Percentiles rank a stretch among this genome's conserved stretches.
Conservation (phyloP, 2,888 invertebrate species). For the Mellilla xanthometata region DNA sequence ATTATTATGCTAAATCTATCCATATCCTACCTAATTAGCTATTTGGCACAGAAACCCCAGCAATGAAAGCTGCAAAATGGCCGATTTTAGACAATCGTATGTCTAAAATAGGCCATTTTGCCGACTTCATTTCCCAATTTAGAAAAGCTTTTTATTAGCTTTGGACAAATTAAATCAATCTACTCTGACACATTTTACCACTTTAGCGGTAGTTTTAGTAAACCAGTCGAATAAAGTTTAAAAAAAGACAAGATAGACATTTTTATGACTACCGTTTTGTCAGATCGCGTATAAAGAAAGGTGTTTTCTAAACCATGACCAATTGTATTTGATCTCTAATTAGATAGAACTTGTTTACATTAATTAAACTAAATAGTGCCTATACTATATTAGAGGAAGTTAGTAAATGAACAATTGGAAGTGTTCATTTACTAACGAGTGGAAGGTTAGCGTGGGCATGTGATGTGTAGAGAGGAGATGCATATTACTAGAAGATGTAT, state of each 20-base stretch:
- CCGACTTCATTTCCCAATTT: neutral
- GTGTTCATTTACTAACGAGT: too few species aligned
- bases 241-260: constrained; percentile 4
- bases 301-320: constrained; percentile 4
- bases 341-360: constrained; percentile 1
- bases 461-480: too few species aligned
- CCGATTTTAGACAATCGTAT: too few species aligned
- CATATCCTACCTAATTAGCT: too few species aligned
- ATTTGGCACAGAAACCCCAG: too few species aligned
- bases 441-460: too few species aligned
- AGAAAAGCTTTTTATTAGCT: constrained; percentile 19
- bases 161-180: constrained; percentile 15
- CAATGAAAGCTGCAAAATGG: too few species aligned
- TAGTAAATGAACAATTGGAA: too few species aligned
- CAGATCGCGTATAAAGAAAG: neutral
- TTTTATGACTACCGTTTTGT: constrained; percentile 12
- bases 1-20: too few species aligned
- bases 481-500: too few species aligned
- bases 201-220: constrained; percentile 19
- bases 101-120: neutral
- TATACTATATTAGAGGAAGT: too few species aligned
- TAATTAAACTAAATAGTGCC: too few species aligned
- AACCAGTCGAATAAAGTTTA: constrained; percentile 4
- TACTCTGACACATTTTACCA: constrained; percentile 13
- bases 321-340: constrained; percentile 6